These are phyloP conservation scores for Zaprionus davidi DNA, from an alignment of 1,140 invertebrate genomes.

Conservation along the genomic window DNA sequence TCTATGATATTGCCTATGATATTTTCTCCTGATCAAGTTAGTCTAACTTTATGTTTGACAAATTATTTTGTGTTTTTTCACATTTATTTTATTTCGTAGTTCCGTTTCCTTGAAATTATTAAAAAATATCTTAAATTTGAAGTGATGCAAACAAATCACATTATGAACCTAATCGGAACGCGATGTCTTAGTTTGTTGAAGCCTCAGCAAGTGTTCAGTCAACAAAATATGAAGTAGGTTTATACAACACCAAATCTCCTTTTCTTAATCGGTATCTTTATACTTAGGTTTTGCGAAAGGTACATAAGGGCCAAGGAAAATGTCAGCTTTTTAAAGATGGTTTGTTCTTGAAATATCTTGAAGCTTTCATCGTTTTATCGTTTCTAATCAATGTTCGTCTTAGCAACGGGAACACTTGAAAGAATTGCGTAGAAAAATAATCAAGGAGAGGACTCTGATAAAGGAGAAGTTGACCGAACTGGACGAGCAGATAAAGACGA, in stretches of 20 bases:
- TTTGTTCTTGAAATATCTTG: constrained; percentile 1
- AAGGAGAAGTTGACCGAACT: constrained; percentile 35
- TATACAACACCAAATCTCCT: background rate
- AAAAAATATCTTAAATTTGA: background rate
- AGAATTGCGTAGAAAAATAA: constrained; percentile 46
- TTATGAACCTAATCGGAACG: background rate
- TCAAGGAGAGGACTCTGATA: constrained; percentile 42
- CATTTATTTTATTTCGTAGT: background rate
- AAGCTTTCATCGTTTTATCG: background rate
- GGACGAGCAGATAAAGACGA: constrained; percentile 49
- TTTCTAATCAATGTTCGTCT: background rate
- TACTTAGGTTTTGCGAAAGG: constrained; percentile 24
- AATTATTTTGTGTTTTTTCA: background rate
- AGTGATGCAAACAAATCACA: constrained; percentile 18
- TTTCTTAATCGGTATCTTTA: background rate
- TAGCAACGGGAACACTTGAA: constrained; percentile 66
- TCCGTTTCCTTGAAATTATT: background rate
- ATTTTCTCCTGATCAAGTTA: background rate
- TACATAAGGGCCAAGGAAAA: constrained; percentile 22
- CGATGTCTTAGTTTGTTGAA: constrained; percentile 16
- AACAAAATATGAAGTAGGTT: constrained; percentile 33
- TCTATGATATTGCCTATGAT: background rate
- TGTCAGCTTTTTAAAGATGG: constrained; percentile 60
- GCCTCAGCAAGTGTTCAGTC: constrained; percentile 1
- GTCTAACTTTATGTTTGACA: constrained; percentile 9